Base-by-base conservation (phyloP, 2,888 invertebrate genomes). In the Eulithis testata region DNA sequence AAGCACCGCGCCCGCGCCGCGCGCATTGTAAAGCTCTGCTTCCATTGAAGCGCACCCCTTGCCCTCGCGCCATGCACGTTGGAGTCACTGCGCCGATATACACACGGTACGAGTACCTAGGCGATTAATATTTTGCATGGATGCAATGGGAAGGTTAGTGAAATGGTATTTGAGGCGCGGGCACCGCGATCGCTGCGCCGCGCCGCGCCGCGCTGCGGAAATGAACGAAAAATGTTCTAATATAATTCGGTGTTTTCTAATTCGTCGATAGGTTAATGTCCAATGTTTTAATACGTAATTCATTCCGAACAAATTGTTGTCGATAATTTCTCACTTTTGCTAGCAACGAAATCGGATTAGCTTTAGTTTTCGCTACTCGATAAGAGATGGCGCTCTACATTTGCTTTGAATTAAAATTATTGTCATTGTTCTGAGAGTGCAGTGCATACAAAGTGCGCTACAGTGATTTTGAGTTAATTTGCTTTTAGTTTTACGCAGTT, bases 91-190 rank as follows among this genome's bases (percentile, higher is more conserved):
- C 40, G 40, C 40, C 86, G 85, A 78, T 87, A 86, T 80, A 74
- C 78, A 84, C 21, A 21, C 1, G 21, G 21, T 21, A 21, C 21
- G 21, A 21, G 21, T 21, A 21, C 21, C 21, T 21, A 21, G 21
- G 21, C 79, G 78, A 77, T 53, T 62, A 81, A 77, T 81, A 80
- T 76, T 79, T 82, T 84, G 89, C 84, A 77, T 76, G 85, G 76
- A 86, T 86, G 88, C 89, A 87, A 88, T 86, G 88, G 87, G 88
- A 91, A 93, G 92, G 92, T 93, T 92, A 92, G 92, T 91, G 92
- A 90, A 88, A 90, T 76, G 88, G 87, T 84, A 83, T 81, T 85
- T 86, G 82, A 78, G 75, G 78, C 81, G 79, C 79, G 78, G 81
- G 81, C 79, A 83, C 77, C 73, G 78, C 79, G 76, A 70, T 71